Base-by-base conservation (phyloP, 2,888 invertebrate genomes). In the Phania funesta region DNA sequence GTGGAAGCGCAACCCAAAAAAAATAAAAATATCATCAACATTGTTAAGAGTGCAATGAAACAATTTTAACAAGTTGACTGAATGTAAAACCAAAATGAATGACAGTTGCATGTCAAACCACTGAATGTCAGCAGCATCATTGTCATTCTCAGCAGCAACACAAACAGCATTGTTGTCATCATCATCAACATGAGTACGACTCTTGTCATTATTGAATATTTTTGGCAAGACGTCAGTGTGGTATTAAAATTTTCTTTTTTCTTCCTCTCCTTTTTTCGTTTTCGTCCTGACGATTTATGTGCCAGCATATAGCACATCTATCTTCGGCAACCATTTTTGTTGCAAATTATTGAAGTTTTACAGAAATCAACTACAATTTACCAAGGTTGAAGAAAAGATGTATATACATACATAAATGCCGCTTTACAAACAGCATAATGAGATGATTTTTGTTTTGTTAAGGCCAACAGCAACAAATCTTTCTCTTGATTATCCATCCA, bases 401-500 rank as follows among this genome's bases (percentile, higher is more conserved):
- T n/a, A n/a, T n/a, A n/a, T n/a, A n/a, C n/a, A n/a, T n/a, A n/a
- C n/a, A 11, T 5, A 1, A 74, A 68, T 74, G 74, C 77, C 81
- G 77, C 76, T 44, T 64, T 38, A 67, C 80, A 76, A 73, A 73
- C 62, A 74, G 83, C 52, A 79, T 79, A 79, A 82, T 82, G 77
- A 77, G 81, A 73, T 82, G 73, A 77, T 18, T 83, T 80, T 73
- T 68, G 41, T 52, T 58, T 54, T 65, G 68, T 73, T 52, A 75
- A 75, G 20, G 22, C 26, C 64, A 56, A 18, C 85, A 86, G 86
- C 86, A 87, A 86, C 87, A 56, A 60, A 60, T 88, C 86, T 88
- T 87, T 87, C 87, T 86, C 87, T 87, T 87, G 87, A 87, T 88
- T 88, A 82, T 77, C 77, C 77, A 41, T 35, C n/a, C 65, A 58